Base-by-base conservation (phyloP, 1,140 invertebrate species). In the Archivesica marissinica region DNA sequence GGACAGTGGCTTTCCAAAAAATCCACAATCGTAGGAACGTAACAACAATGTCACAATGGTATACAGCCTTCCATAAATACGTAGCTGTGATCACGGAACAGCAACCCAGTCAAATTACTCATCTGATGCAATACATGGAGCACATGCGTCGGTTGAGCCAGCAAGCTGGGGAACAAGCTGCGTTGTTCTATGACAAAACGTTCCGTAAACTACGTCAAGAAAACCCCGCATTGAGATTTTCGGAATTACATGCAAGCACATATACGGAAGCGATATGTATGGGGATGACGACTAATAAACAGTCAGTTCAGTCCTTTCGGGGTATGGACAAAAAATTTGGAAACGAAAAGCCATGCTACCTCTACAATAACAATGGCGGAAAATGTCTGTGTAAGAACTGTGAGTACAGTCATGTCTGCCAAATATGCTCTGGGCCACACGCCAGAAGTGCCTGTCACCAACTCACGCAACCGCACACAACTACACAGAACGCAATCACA, bases 31-130 rank as follows among this genome's bases (percentile, higher is more conserved):
- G 25, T n/a, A 54, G 25, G 25, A 13, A 23, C 52, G 25, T 54
- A 54, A 23, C 25, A 13, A n/a, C 52, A n/a, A 13, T 54, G 52
- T n/a, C 15, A 13, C 52, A 54, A 54, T 54, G 52, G 52, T n/a
- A 54, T 54, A 54, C 52, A 54, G 52, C 52, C 15, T 54, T 54
- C 25, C 52, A 54, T 54, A 54, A 54, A 54, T 54, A 54, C 25
- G 25, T 54, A 9, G 15, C 52, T 4, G 25, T 54, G 25, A 13
- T 54, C 4, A 54, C 52, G 25, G 52, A 54, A 54, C 15, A 23
- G 15, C 52, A 54, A 54, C 52, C 9, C 52, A n/a, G 15, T 13
- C 25, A n/a, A 23, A n/a, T 54, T n/a, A 13, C 52, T n/a, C 25
- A 6, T 23, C 52, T 54, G 15, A 54, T 54, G 52, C 52, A 54